Evolutionary conservation across 1,140 invertebrate genomes (phyloP).

Genomic region (Drosophila gunungcola): DNA sequence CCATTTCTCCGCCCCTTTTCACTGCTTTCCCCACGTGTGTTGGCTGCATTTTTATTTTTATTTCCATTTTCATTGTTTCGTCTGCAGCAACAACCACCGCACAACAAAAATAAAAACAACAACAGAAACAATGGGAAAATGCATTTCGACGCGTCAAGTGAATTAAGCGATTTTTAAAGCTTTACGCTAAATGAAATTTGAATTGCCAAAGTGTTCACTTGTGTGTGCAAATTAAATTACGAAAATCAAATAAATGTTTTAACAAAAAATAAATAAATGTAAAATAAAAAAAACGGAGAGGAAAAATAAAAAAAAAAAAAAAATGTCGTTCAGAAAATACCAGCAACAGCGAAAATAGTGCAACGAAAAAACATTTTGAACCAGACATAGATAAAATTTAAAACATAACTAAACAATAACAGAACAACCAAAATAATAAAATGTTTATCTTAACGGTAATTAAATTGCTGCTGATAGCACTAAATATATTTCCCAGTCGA

Average conservation of each 20-base stretch:
- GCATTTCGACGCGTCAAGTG: slow-evolving; percentile 73
- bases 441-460: slow-evolving; percentile 84
- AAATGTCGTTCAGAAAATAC: slow-evolving; percentile 27
- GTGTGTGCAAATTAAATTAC: slow-evolving; percentile 82
- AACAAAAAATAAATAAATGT: slow-evolving; percentile 29
- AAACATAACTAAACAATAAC: slow-evolving; percentile 23
- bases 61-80: slow-evolving; percentile 79
- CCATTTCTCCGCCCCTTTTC: slow-evolving; percentile 12
- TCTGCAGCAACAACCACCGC: slow-evolving; percentile 54
- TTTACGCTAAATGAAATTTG: slow-evolving; percentile 82
- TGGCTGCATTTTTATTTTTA: slow-evolving; percentile 77
- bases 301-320: slow-evolving; percentile 38
- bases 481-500: slow-evolving; percentile 84
- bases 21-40: slow-evolving; percentile 8
- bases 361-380: slow-evolving; percentile 33
- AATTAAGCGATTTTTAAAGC: slow-evolving; percentile 82
- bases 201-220: slow-evolving; percentile 74
- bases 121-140: slow-evolving; percentile 34
- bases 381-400: slow-evolving; percentile 30
- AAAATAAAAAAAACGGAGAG: slow-evolving; percentile 15
- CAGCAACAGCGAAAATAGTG: slow-evolving; percentile 43
- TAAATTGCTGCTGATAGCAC: slow-evolving; percentile 82
- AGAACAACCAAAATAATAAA: slow-evolving; percentile 51
- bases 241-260: slow-evolving; percentile 79
- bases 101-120: slow-evolving; percentile 36